Evolutionary conservation across 2,888 invertebrate species (phyloP).

Genomic region (Julus scanicus): DNA sequence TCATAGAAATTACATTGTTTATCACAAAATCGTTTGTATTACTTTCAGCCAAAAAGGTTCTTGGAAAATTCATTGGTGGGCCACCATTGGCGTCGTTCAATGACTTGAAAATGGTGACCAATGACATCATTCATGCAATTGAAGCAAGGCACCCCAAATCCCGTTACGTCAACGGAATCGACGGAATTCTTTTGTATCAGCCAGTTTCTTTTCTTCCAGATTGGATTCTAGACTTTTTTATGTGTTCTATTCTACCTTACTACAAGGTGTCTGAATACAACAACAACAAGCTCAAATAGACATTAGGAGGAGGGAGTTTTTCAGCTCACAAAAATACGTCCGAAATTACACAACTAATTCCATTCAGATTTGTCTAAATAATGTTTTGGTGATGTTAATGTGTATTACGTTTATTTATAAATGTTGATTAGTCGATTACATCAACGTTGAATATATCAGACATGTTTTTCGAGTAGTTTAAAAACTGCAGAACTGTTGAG

Average conservation of each 20-base stretch:
- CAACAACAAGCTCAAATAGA: background rate
- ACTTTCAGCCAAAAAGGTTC: slow-evolving; percentile 46
- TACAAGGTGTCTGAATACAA: slow-evolving; percentile 41
- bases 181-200: slow-evolving; percentile 51
- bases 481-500: too few relatives aligned
- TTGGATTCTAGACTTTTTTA: slow-evolving; percentile 54
- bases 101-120: slow-evolving; percentile 44
- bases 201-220: slow-evolving; percentile 52
- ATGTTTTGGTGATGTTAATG: too few relatives aligned
- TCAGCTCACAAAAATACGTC: too few relatives aligned
- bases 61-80: slow-evolving; percentile 19
- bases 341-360: too few relatives aligned
- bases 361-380: too few relatives aligned
- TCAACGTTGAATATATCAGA: too few relatives aligned
- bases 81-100: slow-evolving; percentile 50
- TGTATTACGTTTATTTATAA: too few relatives aligned
- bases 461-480: too few relatives aligned
- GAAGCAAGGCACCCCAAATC: slow-evolving; percentile 46
- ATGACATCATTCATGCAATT: slow-evolving; percentile 54
- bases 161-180: slow-evolving; percentile 56
- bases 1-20: background rate
- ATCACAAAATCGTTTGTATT: background rate
- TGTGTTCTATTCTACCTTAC: slow-evolving; percentile 53
- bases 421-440: too few relatives aligned
- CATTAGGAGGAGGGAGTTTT: background rate